phyloP scores from a whole-genome alignment of 2,113 vertebrate species.

The Crotophaga sulcirostris region DNA sequence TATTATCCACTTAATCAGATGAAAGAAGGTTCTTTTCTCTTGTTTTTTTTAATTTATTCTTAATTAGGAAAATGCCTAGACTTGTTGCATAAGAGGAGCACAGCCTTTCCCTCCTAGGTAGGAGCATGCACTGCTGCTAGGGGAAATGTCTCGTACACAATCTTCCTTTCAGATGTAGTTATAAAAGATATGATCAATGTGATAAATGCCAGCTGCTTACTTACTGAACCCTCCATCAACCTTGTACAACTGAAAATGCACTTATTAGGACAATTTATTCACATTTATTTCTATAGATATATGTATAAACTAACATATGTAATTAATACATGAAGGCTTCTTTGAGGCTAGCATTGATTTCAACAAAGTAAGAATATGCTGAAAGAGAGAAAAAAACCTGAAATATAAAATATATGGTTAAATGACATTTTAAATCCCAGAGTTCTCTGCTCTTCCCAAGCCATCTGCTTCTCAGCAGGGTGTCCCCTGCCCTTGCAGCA shows the following conservation, averaged over 20 bases:
- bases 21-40: background rate
- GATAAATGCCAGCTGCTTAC: background rate
- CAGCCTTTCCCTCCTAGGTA: background rate
- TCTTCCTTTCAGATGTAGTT: background rate
- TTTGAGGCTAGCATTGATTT: background rate
- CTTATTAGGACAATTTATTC: background rate
- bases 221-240: background rate
- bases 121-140: background rate
- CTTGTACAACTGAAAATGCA: background rate
- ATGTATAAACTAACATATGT: background rate
- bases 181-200: background rate
- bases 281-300: background rate
- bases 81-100: background rate
- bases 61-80: slow-evolving; percentile 11
- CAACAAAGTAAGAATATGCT: background rate
- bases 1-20: background rate
- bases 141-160: background rate
- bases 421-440: background rate
- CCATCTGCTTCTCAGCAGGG: background rate
- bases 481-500: background rate
- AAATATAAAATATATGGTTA: background rate
- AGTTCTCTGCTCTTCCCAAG: background rate
- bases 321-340: background rate
- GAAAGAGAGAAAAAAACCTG: background rate
- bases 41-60: background rate